Evolutionary conservation across 2,113 vertebrate genomes (phyloP).

Genomic region (Azemiops feae): DNA sequence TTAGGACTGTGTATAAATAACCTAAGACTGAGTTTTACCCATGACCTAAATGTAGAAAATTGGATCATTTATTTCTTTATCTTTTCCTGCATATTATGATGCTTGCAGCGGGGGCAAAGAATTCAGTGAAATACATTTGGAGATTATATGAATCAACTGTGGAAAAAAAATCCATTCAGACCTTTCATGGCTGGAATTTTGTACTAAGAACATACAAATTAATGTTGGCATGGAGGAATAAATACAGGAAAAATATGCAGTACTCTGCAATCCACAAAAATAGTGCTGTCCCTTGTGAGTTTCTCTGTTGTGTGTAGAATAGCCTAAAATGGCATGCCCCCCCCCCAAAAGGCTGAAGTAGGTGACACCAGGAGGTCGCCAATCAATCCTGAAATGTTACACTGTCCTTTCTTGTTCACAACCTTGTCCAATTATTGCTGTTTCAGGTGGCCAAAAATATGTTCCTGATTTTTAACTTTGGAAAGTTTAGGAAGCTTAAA

Average conservation of each 20-base stretch:
- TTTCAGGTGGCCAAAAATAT: conserved; percentile 71
- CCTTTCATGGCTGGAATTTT: not conserved
- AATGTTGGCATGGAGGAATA: not conserved
- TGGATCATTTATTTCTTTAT: not conserved
- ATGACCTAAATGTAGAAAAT: not conserved
- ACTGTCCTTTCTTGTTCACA: conserved; percentile 48
- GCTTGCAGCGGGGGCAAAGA: not conserved
- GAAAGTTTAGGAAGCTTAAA: conserved; percentile 68
- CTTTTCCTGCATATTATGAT: not conserved
- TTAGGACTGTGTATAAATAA: not conserved
- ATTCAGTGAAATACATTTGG: not conserved
- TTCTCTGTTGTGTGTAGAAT: accelerated
- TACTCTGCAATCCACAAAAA: not conserved
- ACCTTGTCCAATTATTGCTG: conserved; percentile 49
- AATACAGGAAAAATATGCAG: not conserved
- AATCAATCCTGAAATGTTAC: conserved; percentile 44
- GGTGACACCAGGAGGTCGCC: conserved; percentile 4
- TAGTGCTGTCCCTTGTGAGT: accelerated
- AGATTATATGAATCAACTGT: not conserved
- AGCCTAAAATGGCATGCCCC: conserved; percentile 9
- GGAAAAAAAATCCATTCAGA: not conserved
- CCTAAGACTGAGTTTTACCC: not conserved
- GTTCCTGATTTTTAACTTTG: conserved; percentile 60
- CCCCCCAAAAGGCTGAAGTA: not conserved
- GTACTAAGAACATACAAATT: not conserved